These are phyloP conservation scores for Formica aserva DNA, from an alignment of 2,888 invertebrate genomes.

Conservation along the genomic window DNA sequence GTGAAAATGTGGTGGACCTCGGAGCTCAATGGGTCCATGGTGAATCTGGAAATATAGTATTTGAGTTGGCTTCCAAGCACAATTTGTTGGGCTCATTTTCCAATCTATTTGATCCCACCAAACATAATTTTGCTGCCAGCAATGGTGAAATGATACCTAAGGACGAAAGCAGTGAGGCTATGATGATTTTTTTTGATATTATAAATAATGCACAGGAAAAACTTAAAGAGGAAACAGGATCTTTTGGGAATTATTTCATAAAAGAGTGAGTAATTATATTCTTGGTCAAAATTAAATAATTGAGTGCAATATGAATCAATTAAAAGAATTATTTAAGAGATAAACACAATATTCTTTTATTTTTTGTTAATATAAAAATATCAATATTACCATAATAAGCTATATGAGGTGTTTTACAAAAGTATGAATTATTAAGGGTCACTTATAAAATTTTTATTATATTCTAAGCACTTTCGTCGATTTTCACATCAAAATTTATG, in stretches of 20 bases:
- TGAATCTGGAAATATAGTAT: slow-evolving; percentile 89
- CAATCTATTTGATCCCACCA: slow-evolving; percentile 68
- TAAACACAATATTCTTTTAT: not conserved
- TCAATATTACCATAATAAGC: not conserved
- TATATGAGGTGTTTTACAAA: not conserved
- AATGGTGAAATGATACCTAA: slow-evolving; percentile 83
- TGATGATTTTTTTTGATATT: slow-evolving; percentile 84
- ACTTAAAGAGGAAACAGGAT: slow-evolving; percentile 77
- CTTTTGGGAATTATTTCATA: slow-evolving; percentile 83
- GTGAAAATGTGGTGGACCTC: slow-evolving; percentile 89
- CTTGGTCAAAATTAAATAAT: not conserved
- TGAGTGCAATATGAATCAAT: not conserved
- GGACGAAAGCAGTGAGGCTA: slow-evolving; percentile 79
- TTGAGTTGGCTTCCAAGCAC: slow-evolving; percentile 86
- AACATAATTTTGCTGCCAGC: slow-evolving; percentile 78
- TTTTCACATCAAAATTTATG: slow-evolving; percentile 62
- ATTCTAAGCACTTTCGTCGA: not conserved
- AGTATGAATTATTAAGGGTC: not conserved
- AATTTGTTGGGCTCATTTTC: slow-evolving; percentile 84
- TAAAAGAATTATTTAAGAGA: not conserved
- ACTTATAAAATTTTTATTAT: slow-evolving; percentile 6
- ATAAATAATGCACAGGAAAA: slow-evolving; percentile 81
- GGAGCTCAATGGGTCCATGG: slow-evolving; percentile 95
- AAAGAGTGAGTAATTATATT: slow-evolving; percentile 79
- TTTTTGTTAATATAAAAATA: not conserved